Conservation (phyloP, 2,888 invertebrate genomes). For the Teinopalpus imperialis region DNA sequence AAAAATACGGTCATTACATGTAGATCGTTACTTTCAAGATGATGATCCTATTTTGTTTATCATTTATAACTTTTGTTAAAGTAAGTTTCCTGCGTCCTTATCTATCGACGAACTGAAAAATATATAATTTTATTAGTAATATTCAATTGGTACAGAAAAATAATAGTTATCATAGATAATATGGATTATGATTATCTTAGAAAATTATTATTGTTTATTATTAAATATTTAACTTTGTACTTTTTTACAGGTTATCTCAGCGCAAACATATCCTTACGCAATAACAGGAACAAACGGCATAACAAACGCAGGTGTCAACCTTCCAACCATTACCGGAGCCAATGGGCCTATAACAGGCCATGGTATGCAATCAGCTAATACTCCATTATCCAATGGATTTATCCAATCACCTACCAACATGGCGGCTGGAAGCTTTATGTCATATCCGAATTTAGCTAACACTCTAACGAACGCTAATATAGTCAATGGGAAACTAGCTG, state of each 20-base stretch:
- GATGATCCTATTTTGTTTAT: constrained; percentile 15
- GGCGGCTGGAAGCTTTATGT: constrained; percentile 15
- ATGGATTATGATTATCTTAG: no score
- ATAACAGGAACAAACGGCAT: constrained; percentile 20
- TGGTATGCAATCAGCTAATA: constrained; percentile 10
- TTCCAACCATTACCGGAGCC: constrained; percentile 5
- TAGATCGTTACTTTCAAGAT: constrained; percentile 9
- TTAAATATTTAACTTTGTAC: no score
- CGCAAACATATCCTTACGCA: constrained; percentile 37
- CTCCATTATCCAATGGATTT: constrained; percentile 8
- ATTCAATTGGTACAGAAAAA: no score
- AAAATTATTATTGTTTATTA: no score
- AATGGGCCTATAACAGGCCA: constrained; percentile 14
- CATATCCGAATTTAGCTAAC: constrained; percentile 20
- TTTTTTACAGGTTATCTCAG: constrained; percentile 37
- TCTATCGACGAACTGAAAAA: no score
- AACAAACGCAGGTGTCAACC: constrained; percentile 14
- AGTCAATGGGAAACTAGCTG: constrained; percentile 15
- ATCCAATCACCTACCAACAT: constrained; percentile 9
- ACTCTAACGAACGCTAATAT: constrained; percentile 20
- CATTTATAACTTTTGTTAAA: constrained; percentile 6
- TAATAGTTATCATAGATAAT: no score
- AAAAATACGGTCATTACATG: constrained; percentile 4
- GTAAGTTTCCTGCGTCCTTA: constrained; percentile 8
- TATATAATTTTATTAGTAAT: no score